Evolutionary conservation across 2,888 invertebrate species (phyloP), one percentile per base, ranked within the genome.

Genomic region (Apodemia mormo): DNA sequence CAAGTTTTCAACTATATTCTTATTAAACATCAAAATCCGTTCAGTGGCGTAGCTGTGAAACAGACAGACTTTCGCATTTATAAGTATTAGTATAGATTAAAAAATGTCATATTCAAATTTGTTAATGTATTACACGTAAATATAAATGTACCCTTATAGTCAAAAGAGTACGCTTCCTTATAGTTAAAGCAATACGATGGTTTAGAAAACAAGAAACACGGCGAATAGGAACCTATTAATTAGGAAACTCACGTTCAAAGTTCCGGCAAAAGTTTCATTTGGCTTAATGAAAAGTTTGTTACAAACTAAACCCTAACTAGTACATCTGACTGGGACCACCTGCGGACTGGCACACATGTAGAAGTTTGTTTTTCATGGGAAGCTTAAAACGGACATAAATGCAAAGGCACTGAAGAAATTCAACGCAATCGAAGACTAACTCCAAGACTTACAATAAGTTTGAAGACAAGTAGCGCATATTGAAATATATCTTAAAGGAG

Each of bases 361-460:
- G 79, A 83, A 85, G 81, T 85, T 86, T 75, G 73, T 77, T 78
- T 80, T 84, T 82, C 83, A 81, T 82, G 84, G 83, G 76, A 74
- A 74, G 65, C 66, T 71, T 70, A 5, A 22, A 58, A 58, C 30
- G 3, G 10, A 30, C 7, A 29, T 56, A 22, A 22, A n/a, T 9
- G 56, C 22, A 56, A 56, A 29, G 29, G 56, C 29, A n/a, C 1
- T 7, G 58, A 29, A 58, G 58, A 58, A 58, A 58, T 58, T 58
- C 30, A 58, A 29, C 29, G 58, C 30, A 58, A 30, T 58, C 58
- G 29, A 22, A 58, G 9, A 58, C 58, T 4, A 30, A 58, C 58
- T 58, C 10, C 45, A 10, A 45, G 10, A 45, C 10, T 45, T 45
- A 45, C 9, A 43, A 3, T 10, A 10, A 43, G 43, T 43, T 43